Base-by-base conservation (phyloP, 2,113 vertebrate species). In the Mormoops blainvillei region DNA sequence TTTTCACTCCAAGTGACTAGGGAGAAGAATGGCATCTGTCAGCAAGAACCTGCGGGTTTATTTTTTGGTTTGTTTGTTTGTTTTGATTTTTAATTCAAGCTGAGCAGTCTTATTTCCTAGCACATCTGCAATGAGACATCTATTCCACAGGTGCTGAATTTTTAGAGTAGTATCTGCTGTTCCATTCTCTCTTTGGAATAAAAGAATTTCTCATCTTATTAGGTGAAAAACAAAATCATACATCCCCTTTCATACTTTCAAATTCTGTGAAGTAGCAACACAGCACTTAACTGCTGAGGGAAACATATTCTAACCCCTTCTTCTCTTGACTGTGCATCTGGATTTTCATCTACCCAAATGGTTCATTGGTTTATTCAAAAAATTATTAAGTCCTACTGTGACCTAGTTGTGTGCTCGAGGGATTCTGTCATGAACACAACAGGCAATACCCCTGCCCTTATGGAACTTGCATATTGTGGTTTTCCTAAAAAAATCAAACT, bases 1-100 rank as follows among this genome's bases (percentile, higher is more conserved):
- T 87, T 96, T 94, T 83, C 52, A 58, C 93, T 91, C 54, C 61
- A 77, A 87, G 61, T 94, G 94, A 95, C 95, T 93, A 94, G 86
- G 61, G 78, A 86, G 77, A 93, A 15, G 61, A 36, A 78, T 83
- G 58, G 41, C 87, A 31, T 38, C 81, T 77, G 71, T 97, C 78
- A 61, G 36, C 36, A 88, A 77, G 61, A 94, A 77, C 33, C 54
- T 93, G 16, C 77, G 81, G 33, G 45, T 38, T 95, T 12, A 33
- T 48, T 91, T 74, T n/a, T n/a, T n/a, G n/a, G n/a, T 58, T 87
- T 56, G n/a, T 92, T 85, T 90, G 80, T 87, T 89, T 92, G 56
- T 33, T 76, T 95, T 90, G 58, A 61, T 61, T 52, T 56, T 91
- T 74, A 78, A 94, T 87, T 95, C 92, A 77, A 93, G 38, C 20